Base-by-base conservation (phyloP, 2,113 vertebrate species). In the Anoura caudifer region DNA sequence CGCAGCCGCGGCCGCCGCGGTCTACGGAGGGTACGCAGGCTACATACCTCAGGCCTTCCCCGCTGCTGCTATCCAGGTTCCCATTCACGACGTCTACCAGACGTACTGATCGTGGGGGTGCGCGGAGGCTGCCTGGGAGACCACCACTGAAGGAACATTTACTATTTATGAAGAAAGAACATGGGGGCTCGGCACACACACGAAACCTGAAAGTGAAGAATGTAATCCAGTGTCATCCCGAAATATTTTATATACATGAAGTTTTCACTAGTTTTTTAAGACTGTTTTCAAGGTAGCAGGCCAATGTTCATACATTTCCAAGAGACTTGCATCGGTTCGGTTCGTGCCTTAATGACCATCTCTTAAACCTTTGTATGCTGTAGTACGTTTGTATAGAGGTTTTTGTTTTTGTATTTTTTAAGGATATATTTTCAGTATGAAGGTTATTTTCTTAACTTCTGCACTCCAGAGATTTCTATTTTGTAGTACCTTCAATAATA, bases 21-120 rank as follows among this genome's bases (percentile, higher is more conserved):
- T 99, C 0, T 99, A 99, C 0, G 99, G 99, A 0, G 99, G 99
- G 0, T 99, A 99, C 0, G 97, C 99, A 0, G 98, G 99, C 96
- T 99, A 99, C 69, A 98, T 99, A 97, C 99, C 99, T 43, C 99
- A 99, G 28, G 99, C 99, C 13, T 99, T 99, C 96, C 99, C 99
- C 0, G 96, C 99, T 0, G 97, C 99, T 0, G 96, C 99, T 87
- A 99, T 99, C 95, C 99, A 99, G 98, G 98, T 99, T 85, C 99
- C 99, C 88, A 98, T 99, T 85, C 99, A 99, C 0, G 99, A 99
- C 0, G 92, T 99, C 98, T 99, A 99, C 98, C 99, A 99, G 98
- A 99, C 99, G 13, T 99, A 99, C 98, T 99, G 99, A 98, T 63
- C 84, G 96, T 89, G 84, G 81, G 1, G 56, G 56, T 33, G 1